Conservation (phyloP, 1,140 invertebrate genomes). For the Aphis craccivora region DNA sequence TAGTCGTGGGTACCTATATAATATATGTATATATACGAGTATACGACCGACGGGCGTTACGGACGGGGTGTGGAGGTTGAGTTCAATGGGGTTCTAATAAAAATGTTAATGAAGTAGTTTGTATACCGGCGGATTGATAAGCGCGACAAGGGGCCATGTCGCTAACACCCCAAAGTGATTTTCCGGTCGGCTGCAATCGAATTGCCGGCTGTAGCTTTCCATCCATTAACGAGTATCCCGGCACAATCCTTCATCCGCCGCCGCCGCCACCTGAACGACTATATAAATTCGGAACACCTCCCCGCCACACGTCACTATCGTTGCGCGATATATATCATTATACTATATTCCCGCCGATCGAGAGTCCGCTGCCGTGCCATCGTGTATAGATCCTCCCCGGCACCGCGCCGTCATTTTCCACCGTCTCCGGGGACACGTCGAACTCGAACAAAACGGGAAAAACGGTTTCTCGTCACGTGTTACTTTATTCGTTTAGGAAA, state of each 20-base stretch:
- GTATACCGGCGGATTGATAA: conserved; percentile 57
- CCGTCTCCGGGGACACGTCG: conserved; percentile 39
- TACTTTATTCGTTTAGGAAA: conserved; percentile 23
- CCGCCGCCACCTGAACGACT: conserved; percentile 38
- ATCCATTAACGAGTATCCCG: conserved; percentile 57
- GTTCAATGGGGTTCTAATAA: conserved; percentile 58
- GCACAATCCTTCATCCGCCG: conserved; percentile 55
- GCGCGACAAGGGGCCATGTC: conserved; percentile 57
- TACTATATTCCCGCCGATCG: background rate
- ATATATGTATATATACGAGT: background rate
- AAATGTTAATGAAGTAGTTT: conserved; percentile 58
- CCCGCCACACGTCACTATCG: background rate
- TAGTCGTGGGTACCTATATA: background rate
- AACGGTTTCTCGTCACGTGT: conserved; percentile 40
- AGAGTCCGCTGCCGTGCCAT: background rate
- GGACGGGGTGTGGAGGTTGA: background rate
- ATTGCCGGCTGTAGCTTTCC: conserved; percentile 58
- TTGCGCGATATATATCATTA: background rate
- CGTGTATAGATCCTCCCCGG: background rate
- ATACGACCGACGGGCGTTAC: background rate
- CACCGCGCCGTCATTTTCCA: background rate
- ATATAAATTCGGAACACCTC: conserved; percentile 25
- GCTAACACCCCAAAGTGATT: conserved; percentile 58
- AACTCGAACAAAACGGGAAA: conserved; percentile 39
- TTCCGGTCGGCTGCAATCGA: conserved; percentile 57